Evolutionary conservation across 2,113 vertebrate species (phyloP).

Genomic region (Epinephelus lanceolatus): DNA sequence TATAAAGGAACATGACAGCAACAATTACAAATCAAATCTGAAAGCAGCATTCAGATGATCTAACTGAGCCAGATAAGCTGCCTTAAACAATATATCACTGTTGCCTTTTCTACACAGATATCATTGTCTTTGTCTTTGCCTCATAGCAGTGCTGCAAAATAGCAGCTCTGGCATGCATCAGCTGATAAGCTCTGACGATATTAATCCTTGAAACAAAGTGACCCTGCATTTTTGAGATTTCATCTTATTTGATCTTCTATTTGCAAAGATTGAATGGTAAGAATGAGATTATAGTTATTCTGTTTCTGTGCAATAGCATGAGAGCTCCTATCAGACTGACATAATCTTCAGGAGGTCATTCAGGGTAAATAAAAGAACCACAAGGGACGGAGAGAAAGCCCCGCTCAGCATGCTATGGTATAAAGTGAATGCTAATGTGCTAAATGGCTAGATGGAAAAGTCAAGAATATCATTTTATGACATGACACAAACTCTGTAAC

Average conservation of each 20-base stretch:
- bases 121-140: background rate
- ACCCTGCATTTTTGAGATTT: background rate
- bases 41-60: background rate
- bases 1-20: background rate
- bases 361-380: slow-evolving; percentile 19
- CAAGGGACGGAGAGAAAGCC: background rate
- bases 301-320: slow-evolving; percentile 14
- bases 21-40: background rate
- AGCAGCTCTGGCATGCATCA: slow-evolving; percentile 3
- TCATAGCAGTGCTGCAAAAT: background rate
- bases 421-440: slow-evolving; percentile 28
- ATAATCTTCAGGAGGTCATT: slow-evolving; percentile 16
- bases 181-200: slow-evolving; percentile 12
- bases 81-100: background rate
- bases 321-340: slow-evolving; percentile 24
- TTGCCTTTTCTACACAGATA: background rate
- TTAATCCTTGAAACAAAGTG: slow-evolving; percentile 31
- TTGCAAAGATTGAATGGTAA: slow-evolving; percentile 11
- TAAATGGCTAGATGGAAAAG: background rate
- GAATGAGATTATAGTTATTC: slow-evolving; percentile 30
- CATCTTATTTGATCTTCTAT: slow-evolving; percentile 18
- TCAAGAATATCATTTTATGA: background rate
- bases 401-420: background rate
- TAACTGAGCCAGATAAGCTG: background rate
- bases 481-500: background rate